Evolutionary conservation across 2,113 vertebrate genomes (phyloP), one percentile per base, ranked within the genome.

Genomic region (Phylloscopus whistleri): DNA sequence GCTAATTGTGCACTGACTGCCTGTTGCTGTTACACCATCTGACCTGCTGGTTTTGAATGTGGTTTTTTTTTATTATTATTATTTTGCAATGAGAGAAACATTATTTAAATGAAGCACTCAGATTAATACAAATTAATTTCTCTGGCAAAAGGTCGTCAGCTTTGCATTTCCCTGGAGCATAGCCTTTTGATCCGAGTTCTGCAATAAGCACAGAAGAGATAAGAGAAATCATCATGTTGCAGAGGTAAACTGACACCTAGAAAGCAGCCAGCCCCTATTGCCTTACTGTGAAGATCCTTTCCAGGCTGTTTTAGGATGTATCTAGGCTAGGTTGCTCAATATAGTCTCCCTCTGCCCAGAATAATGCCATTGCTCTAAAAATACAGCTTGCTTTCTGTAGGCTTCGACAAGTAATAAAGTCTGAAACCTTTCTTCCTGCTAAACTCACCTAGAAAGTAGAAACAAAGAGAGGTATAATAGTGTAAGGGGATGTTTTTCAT

Each of bases 91-190:
- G 41, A 75, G 44, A 76, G 16, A 74, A 76, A 64, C 13, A 24
- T 87, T 78, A 89, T 35, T 75, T 73, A 92, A 91, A 81, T 75
- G 44, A 95, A 87, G 53, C 19, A 26, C 35, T 88, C 2, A 1
- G 56, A 85, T 79, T 91, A 89, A 92, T 84, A 82, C 19, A 84
- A 94, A 94, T 93, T 87, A 95, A 93, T 96, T 97, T 98, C 96
- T 97, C 97, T 95, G 97, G 67, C 97, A 98, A 55, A 95, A 95
- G 94, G 26, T 96, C 95, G 33, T 96, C 97, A 68, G 97, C 92
- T 93, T 97, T 97, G 19, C 96, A 92, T 80, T 98, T 96, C 63
- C 97, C 97, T 39, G 87, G 93, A 51, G 91, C 95, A 72, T 97
- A 98, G 35, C 93, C 43, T 93, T 97, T 97, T 52, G 93, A 83